These are phyloP conservation scores for Vidua chalybeata DNA, from an alignment of 2,113 vertebrate species.

Conservation along the genomic window DNA sequence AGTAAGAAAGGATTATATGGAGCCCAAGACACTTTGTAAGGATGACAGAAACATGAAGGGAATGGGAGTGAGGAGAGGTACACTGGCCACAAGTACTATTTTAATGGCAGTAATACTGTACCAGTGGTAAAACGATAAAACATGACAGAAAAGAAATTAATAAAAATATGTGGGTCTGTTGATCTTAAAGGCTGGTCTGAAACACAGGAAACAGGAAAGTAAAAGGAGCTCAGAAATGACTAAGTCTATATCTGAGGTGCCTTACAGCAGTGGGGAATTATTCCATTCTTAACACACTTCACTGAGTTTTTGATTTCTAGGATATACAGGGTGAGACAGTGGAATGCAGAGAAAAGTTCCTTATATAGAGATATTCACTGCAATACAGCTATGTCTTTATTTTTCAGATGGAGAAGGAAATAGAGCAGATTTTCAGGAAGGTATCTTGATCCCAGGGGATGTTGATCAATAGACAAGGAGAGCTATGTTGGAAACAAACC, in stretches of 20 bases:
- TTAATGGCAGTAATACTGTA: neutral
- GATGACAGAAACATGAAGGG: neutral
- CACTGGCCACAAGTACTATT: neutral
- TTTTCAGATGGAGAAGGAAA: conserved; percentile 15
- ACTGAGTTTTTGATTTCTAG: conserved; percentile 1
- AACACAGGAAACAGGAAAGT: neutral
- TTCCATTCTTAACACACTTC: conserved; percentile 28
- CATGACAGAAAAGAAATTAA: neutral
- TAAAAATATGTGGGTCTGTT: neutral
- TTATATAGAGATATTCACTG: neutral
- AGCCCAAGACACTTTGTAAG: conserved; percentile 35
- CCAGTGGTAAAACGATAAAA: neutral
- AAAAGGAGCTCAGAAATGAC: conserved; percentile 12
- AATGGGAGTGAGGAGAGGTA: neutral
- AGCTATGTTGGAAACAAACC: neutral
- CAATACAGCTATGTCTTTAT: neutral
- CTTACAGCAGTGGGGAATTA: neutral
- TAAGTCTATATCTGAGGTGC: neutral
- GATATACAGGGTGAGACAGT: neutral
- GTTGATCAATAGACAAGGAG: neutral
- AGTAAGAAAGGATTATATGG: conserved; percentile 28
- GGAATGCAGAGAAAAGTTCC: conserved; percentile 12
- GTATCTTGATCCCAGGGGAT: neutral
- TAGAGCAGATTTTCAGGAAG: conserved; percentile 4
- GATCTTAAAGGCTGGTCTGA: neutral